A percentile compares a stretch with the other conserved stretches of the same genome.
These are phyloP conservation scores for Mormyrops attenuatus DNA, from an alignment of 2,797 vertebrate genomes.

Conservation along the genomic window DNA sequence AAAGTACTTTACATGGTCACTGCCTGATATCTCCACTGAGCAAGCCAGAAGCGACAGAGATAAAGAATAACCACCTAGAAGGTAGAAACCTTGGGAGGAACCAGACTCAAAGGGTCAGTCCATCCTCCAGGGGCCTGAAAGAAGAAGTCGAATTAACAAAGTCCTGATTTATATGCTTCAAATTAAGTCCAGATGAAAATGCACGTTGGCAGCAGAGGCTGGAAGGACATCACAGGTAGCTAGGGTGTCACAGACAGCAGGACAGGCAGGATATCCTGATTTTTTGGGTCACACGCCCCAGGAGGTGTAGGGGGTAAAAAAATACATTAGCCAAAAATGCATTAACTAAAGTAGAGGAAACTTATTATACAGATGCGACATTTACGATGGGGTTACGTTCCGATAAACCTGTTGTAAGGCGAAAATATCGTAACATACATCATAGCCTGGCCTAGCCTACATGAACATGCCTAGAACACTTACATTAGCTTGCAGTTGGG, in stretches of 20 bases:
- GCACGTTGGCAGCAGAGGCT: background rate
- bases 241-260: background rate
- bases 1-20: background rate
- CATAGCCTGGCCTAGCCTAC: no score
- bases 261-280: background rate
- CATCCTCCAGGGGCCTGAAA: background rate
- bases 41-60: background rate
- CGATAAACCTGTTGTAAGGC: background rate
- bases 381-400: background rate
- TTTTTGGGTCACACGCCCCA: background rate
- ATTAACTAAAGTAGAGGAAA: background rate
- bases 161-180: background rate
- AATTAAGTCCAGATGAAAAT: background rate
- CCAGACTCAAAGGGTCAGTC: background rate
- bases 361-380: background rate
- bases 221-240: background rate
- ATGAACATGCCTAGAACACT: no score
- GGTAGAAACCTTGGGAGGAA: background rate
- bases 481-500: no score
- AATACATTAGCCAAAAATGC: background rate
- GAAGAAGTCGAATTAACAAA: background rate
- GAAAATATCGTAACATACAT: background rate
- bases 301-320: background rate
- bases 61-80: background rate
- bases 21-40: background rate